Percentiles rank a stretch among this genome's conserved stretches.
These are phyloP conservation scores for Leptestheria dahalacensis DNA, from an alignment of 1,140 invertebrate species.

Conservation along the genomic window DNA sequence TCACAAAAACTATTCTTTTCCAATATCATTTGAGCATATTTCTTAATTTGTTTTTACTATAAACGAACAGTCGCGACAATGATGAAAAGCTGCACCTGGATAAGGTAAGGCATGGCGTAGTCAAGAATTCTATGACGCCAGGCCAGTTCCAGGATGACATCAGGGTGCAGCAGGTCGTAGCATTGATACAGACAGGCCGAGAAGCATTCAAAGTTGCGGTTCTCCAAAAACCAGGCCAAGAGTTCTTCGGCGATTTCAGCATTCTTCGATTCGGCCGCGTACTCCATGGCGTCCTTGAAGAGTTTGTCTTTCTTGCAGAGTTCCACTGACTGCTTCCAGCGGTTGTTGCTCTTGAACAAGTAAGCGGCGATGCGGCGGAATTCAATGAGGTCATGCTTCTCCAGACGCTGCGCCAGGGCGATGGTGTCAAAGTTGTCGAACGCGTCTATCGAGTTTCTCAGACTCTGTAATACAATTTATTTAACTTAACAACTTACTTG, in stretches of 20 bases:
- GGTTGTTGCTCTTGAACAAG: slow-evolving; percentile 97
- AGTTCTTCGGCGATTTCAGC: slow-evolving; percentile 94
- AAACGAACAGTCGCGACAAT: too few species aligned
- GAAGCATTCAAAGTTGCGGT: slow-evolving; percentile 93
- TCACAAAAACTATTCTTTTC: too few species aligned
- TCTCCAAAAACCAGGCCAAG: slow-evolving; percentile 91
- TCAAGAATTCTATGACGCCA: slow-evolving; percentile 99
- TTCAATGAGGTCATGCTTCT: slow-evolving; percentile 97
- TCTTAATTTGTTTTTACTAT: too few species aligned
- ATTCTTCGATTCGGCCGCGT: slow-evolving; percentile 92
- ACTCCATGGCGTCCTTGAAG: slow-evolving; percentile 98
- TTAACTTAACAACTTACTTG: slow-evolving; percentile 8
- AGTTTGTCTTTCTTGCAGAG: slow-evolving; percentile 96
- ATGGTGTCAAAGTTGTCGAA: slow-evolving; percentile 99
- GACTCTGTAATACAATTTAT: slow-evolving; percentile 37
- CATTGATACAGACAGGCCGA: slow-evolving; percentile 96
- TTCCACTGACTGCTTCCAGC: slow-evolving; percentile 99
- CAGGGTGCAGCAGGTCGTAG: slow-evolving; percentile 93
- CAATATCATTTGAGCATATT: too few species aligned
- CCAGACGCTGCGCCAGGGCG: slow-evolving; percentile 86
- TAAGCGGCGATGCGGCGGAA: slow-evolving; percentile 98
- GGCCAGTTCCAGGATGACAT: slow-evolving; percentile 93
- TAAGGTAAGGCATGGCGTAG: slow-evolving; percentile 98
- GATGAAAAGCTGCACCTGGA: too few species aligned
- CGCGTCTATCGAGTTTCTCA: slow-evolving; percentile 94